Conservation (phyloP, 2,888 invertebrate genomes). For the Synanthedon tipuliformis region DNA sequence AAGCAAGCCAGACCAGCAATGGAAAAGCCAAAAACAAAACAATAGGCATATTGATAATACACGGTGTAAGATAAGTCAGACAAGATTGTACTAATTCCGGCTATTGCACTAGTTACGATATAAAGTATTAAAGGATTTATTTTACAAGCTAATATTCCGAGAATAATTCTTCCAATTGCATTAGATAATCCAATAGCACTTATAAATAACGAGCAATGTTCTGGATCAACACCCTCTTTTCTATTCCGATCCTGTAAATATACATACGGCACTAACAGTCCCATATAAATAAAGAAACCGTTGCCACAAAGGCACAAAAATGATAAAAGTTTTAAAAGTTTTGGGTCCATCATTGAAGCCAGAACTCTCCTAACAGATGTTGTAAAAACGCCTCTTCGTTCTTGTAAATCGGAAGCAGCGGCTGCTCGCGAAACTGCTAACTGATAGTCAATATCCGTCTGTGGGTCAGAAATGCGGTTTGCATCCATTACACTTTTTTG, state of each 20-base stretch:
- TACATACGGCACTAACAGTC: conserved; percentile 48
- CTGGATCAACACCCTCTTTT: conserved; percentile 28
- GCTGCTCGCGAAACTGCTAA: conserved; percentile 55
- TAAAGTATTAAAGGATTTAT: conserved; percentile 31
- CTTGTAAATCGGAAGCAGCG: conserved; percentile 42
- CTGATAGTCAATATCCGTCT: conserved; percentile 57
- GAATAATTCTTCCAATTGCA: conserved; percentile 33
- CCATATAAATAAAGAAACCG: conserved; percentile 38
- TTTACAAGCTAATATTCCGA: conserved; percentile 40
- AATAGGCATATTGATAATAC: conserved; percentile 44
- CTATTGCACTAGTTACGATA: conserved; percentile 16
- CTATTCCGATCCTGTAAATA: conserved; percentile 41
- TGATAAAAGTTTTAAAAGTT: conserved; percentile 35
- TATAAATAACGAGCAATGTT: conserved; percentile 40
- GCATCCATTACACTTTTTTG: conserved; percentile 45
- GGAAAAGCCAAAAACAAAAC: conserved; percentile 41
- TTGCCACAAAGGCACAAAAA: conserved; percentile 35
- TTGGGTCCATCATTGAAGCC: conserved; percentile 58
- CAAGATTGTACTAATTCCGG: conserved; percentile 33
- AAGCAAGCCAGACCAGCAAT: conserved; percentile 34
- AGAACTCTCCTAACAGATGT: conserved; percentile 50
- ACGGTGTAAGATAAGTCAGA: conserved; percentile 37
- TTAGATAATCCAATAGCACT: conserved; percentile 47
- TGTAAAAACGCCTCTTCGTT: conserved; percentile 45
- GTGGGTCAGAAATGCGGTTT: conserved; percentile 15